Percentiles rank a stretch among this genome's conserved stretches.
Conservation (phyloP, 1,140 invertebrate genomes). For the Melanaphis sacchari region DNA sequence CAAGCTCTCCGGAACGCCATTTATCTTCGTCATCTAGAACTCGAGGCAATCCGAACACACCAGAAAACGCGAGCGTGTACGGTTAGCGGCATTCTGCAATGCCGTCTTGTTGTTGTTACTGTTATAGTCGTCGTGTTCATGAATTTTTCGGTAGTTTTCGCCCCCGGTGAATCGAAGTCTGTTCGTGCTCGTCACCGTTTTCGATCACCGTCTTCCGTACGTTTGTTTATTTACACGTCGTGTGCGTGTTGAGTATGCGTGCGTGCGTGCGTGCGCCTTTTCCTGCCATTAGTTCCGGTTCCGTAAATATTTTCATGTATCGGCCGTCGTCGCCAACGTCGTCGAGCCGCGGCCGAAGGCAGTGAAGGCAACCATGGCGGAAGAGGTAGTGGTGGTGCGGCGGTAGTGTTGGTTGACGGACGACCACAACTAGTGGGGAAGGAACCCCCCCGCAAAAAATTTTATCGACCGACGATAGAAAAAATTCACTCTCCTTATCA, state of each 20-base stretch:
- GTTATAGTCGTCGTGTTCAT: neutral
- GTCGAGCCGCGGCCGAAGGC: neutral
- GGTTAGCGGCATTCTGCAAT: neutral
- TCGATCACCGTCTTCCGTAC: neutral
- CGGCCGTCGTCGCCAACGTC: neutral
- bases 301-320: slow-evolving; percentile 38
- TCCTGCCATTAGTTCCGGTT: slow-evolving; percentile 49
- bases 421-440: neutral
- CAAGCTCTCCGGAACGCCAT: neutral
- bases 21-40: neutral
- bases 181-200: neutral
- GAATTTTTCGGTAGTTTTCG: neutral
- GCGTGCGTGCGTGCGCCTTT: slow-evolving; percentile 19
- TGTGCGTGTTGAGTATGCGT: neutral
- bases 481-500: slow-evolving; percentile 54
- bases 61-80: neutral
- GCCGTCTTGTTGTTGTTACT: neutral
- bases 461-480: slow-evolving; percentile 32
- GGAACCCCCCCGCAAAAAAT: slow-evolving; percentile 47
- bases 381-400: neutral
- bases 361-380: neutral
- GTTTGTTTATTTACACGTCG: slow-evolving; percentile 44
- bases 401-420: neutral
- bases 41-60: neutral
- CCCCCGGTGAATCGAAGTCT: slow-evolving; percentile 34